Conservation (phyloP, 2,888 invertebrate species). For the Helleia helle region DNA sequence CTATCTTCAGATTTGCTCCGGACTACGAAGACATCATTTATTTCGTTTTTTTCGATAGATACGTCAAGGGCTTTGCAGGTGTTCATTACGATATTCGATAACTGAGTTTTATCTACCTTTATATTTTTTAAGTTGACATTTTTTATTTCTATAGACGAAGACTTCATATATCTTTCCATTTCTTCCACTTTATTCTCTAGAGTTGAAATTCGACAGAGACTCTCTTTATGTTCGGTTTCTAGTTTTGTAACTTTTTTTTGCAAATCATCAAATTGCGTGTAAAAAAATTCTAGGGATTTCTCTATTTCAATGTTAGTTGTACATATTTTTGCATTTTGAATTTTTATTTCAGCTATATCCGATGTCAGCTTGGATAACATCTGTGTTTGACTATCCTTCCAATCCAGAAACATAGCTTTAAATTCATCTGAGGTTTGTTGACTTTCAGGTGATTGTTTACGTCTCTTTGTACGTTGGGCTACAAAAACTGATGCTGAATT, state of each 20-base stretch:
- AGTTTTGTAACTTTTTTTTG: not conserved
- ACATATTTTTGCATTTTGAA: constrained; percentile 1
- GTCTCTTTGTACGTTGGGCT: not conserved
- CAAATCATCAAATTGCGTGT: not conserved
- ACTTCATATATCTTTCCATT: not conserved
- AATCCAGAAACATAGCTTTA: not conserved
- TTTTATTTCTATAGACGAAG: not conserved
- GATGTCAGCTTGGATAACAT: not conserved
- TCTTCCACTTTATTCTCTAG: not conserved
- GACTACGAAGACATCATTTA: not conserved
- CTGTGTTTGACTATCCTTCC: not conserved
- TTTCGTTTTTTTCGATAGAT: not conserved
- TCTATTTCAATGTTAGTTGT: not conserved
- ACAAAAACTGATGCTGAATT: not conserved
- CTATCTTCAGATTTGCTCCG: not conserved
- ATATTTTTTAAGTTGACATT: not conserved
- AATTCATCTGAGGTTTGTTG: not conserved
- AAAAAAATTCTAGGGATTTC: not conserved
- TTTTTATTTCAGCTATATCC: not conserved
- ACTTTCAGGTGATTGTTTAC: not conserved
- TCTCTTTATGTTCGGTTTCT: not conserved
- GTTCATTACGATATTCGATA: not conserved
- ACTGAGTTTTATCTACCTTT: not conserved
- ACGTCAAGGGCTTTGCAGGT: not conserved
- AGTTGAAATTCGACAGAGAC: not conserved